Conservation (phyloP, 2,888 invertebrate genomes). For the Troilus luridus region DNA sequence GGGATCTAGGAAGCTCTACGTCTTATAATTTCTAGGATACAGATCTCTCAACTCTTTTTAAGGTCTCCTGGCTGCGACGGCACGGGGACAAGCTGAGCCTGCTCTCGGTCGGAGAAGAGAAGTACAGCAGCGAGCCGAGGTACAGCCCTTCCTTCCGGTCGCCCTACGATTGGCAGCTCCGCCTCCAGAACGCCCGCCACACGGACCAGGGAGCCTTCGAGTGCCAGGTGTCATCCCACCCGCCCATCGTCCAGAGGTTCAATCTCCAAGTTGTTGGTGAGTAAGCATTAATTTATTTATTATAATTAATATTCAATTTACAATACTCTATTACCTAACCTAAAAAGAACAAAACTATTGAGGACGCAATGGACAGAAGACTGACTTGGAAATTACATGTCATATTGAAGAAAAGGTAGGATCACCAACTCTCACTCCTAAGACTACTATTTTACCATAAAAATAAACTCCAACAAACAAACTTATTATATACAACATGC, state of each 20-base stretch:
- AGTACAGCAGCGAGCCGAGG: slow-evolving; percentile 73
- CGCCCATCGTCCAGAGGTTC: slow-evolving; percentile 79
- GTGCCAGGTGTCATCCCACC: slow-evolving; percentile 85
- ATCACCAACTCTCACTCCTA: too few relatives aligned
- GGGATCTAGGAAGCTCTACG: too few relatives aligned
- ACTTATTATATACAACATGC: too few relatives aligned
- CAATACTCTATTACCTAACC: too few relatives aligned
- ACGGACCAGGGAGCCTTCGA: slow-evolving; percentile 85
- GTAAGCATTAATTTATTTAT: slow-evolving; percentile 67
- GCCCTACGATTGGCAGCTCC: slow-evolving; percentile 84
- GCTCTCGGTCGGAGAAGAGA: slow-evolving; percentile 77
- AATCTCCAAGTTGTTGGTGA: slow-evolving; percentile 81
- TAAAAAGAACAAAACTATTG: too few relatives aligned
- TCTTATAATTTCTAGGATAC: background rate
- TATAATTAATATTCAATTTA: too few relatives aligned
- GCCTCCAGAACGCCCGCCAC: slow-evolving; percentile 81
- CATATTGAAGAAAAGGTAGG: too few relatives aligned
- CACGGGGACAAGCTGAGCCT: slow-evolving; percentile 78
- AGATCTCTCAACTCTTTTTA: slow-evolving; percentile 42
- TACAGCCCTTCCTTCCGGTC: slow-evolving; percentile 74
- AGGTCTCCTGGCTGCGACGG: slow-evolving; percentile 80
- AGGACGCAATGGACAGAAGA: too few relatives aligned
- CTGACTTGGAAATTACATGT: too few relatives aligned
- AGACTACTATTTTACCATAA: too few relatives aligned
- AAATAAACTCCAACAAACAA: too few relatives aligned